Conservation (phyloP, 2,797 vertebrate genomes). For the Microctenopoma lineatum region DNA sequence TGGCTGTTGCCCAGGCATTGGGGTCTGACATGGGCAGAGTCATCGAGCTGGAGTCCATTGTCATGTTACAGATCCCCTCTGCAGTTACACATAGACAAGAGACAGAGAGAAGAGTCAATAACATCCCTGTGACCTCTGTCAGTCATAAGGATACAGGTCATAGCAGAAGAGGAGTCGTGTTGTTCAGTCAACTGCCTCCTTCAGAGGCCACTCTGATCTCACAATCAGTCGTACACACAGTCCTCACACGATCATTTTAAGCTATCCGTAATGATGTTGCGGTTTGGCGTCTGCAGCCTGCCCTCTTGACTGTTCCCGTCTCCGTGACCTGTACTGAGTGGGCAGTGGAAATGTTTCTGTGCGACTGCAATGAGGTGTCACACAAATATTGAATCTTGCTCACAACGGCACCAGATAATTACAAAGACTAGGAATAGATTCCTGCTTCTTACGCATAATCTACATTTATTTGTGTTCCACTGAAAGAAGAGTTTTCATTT, state of each 20-base stretch:
- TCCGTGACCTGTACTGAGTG: slow-evolving; percentile 20
- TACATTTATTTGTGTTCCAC: slow-evolving; percentile 3
- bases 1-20: slow-evolving; percentile 92
- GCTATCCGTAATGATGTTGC: slow-evolving; percentile 30
- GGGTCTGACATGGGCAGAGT: slow-evolving; percentile 93
- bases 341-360: slow-evolving; percentile 6
- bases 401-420: neutral
- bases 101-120: slow-evolving; percentile 15
- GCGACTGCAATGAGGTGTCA: neutral
- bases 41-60: slow-evolving; percentile 89
- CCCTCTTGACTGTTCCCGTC: slow-evolving; percentile 36
- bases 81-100: slow-evolving; percentile 56
- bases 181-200: slow-evolving; percentile 2
- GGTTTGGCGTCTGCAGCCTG: slow-evolving; percentile 33
- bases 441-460: slow-evolving; percentile 9
- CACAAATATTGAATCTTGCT: neutral
- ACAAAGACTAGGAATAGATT: slow-evolving; percentile 1
- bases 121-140: slow-evolving; percentile 9
- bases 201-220: slow-evolving; percentile 35
- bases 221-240: slow-evolving; percentile 37
- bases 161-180: slow-evolving; percentile 1
- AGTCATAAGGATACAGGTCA: slow-evolving; percentile 14
- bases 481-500: slow-evolving; percentile 41
- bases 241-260: slow-evolving; percentile 45
- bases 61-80: slow-evolving; percentile 89